Percentiles rank a stretch among this genome's conserved stretches.
These are phyloP conservation scores for Napeogenes inachia DNA, from an alignment of 2,888 invertebrate species.

Conservation along the genomic window DNA sequence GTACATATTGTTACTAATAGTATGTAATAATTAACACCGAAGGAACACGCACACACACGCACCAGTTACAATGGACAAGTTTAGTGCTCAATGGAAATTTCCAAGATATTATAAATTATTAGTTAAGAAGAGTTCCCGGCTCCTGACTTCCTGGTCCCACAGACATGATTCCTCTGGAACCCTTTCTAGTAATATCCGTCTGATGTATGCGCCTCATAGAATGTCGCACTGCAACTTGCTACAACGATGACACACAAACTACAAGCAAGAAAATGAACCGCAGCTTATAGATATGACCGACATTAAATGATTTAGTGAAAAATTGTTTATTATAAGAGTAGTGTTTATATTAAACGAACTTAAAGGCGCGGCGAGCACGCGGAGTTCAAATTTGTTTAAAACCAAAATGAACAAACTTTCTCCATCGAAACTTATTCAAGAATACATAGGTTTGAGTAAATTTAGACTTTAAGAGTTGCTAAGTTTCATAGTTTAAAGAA, in stretches of 20 bases:
- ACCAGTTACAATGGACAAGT: not conserved
- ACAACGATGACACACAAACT: slow-evolving; percentile 50
- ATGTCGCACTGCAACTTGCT: slow-evolving; percentile 43
- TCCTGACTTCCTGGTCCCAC: slow-evolving; percentile 46
- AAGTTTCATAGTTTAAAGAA: no score
- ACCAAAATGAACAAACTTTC: no score
- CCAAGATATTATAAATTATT: slow-evolving; percentile 28
- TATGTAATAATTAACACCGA: no score
- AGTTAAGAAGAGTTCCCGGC: slow-evolving; percentile 32
- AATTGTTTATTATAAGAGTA: no score
- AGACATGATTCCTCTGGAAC: slow-evolving; percentile 49
- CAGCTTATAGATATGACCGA: slow-evolving; percentile 27
- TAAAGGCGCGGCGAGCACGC: no score
- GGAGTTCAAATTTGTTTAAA: no score
- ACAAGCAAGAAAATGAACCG: slow-evolving; percentile 55
- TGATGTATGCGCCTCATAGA: slow-evolving; percentile 46
- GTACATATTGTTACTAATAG: no score
- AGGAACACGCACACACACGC: no score
- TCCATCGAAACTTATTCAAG: no score
- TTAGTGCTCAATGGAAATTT: slow-evolving; percentile 27
- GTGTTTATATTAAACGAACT: no score
- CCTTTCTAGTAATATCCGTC: slow-evolving; percentile 64
- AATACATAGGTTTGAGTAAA: no score
- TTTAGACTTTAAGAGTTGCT: no score
- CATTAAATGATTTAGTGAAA: slow-evolving; percentile 1